Evolutionary conservation across 2,113 vertebrate species (phyloP).

Genomic region (Amazona vittata): DNA sequence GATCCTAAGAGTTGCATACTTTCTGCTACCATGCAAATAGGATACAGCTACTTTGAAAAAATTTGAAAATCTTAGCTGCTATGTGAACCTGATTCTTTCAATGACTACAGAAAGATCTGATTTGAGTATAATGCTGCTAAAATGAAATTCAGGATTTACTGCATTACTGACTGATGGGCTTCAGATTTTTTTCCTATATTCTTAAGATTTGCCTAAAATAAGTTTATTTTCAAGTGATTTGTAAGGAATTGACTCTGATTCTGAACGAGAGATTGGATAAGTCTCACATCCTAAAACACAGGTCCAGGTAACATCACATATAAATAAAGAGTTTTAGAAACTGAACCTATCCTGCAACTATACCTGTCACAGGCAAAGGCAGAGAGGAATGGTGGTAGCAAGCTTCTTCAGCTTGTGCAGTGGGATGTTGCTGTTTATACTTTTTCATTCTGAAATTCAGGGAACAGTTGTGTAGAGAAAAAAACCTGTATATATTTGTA

Average conservation of each 20-base stretch:
- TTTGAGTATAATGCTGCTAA: slow-evolving; percentile 11
- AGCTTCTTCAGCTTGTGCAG: not conserved
- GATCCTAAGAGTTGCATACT: not conserved
- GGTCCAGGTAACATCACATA: not conserved
- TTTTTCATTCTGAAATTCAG: not conserved
- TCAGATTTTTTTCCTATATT: not conserved
- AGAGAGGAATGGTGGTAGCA: not conserved
- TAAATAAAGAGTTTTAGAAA: not conserved
- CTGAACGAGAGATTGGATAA: not conserved
- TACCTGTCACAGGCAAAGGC: not conserved
- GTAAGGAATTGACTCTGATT: not conserved
- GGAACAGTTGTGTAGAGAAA: not conserved
- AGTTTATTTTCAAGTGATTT: not conserved
- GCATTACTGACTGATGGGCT: not conserved
- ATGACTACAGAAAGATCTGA: not conserved
- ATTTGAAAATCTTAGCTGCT: not conserved
- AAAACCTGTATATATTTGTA: not conserved
- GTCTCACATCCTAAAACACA: not conserved
- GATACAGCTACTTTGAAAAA: not conserved
- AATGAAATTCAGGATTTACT: not conserved
- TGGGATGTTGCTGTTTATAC: not conserved
- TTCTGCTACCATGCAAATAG: not conserved
- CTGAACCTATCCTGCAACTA: not conserved
- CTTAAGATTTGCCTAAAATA: not conserved
- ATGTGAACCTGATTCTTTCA: not conserved